phyloP scores from a whole-genome alignment of 2,888 invertebrate species.

The Luperina nickerlii region DNA sequence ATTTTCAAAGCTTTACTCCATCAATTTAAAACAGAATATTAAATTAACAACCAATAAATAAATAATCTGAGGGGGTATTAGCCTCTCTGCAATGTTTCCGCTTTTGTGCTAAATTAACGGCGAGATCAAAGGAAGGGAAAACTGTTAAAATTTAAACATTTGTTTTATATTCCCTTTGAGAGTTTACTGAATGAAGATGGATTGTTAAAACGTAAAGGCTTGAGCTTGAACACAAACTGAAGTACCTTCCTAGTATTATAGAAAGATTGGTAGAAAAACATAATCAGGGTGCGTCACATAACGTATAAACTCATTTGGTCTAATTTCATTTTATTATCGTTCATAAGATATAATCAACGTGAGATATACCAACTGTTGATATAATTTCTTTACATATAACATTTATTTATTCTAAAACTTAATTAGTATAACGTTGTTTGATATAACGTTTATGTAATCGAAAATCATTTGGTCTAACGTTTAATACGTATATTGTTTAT shows the following conservation, averaged over 20 bases:
- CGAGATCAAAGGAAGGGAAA: constrained; percentile 38
- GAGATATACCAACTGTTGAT: no score
- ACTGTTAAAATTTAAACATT: constrained; percentile 51
- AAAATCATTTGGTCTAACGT: no score
- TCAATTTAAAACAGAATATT: constrained; percentile 35
- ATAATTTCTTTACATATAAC: no score
- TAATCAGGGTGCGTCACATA: no score
- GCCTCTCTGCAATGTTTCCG: background rate
- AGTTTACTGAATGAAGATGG: background rate
- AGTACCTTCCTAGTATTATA: background rate
- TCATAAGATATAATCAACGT: no score
- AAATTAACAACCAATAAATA: constrained; percentile 24
- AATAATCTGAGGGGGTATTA: constrained; percentile 19
- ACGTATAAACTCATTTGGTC: no score
- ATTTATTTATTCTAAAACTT: no score
- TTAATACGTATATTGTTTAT: no score
- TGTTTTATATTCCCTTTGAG: constrained; percentile 38
- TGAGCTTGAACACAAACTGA: background rate
- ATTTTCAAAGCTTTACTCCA: background rate
- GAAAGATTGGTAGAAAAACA: background rate
- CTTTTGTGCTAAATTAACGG: constrained; percentile 31
- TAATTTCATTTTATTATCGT: no score
- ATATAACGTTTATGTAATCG: no score
- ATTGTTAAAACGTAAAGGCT: background rate
- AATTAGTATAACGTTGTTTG: no score